phyloP scores from a whole-genome alignment of 2,113 vertebrate genomes.

The Peromyscus californicus region DNA sequence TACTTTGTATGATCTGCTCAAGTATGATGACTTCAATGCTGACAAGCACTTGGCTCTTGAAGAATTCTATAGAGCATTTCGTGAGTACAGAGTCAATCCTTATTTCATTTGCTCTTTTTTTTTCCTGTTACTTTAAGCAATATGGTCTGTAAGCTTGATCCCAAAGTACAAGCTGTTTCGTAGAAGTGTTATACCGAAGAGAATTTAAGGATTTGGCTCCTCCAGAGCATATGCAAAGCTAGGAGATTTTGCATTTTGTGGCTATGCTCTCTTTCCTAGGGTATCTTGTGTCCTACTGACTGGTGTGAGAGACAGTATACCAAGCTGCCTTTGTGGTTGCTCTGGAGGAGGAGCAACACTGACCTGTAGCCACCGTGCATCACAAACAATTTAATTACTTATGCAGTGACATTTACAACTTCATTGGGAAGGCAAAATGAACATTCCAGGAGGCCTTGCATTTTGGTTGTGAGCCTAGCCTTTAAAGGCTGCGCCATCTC shows the following conservation, averaged over 20 bases:
- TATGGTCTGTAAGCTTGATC: constrained; percentile 5
- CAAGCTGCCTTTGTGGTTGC: background rate
- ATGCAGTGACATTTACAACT: background rate
- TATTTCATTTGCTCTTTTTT: constrained; percentile 11
- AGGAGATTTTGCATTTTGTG: background rate
- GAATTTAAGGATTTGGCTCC: background rate
- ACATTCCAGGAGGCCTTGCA: background rate
- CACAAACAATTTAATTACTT: constrained; percentile 24
- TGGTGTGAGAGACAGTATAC: background rate
- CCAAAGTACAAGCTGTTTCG: constrained; percentile 35
- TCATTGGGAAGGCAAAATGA: background rate
- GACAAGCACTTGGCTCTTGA: constrained; percentile 94
- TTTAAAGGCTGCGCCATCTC: too few species aligned
- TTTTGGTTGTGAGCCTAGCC: too few species aligned
- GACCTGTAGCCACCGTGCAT: background rate
- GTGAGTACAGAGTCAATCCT: constrained; percentile 88
- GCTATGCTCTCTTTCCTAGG: background rate
- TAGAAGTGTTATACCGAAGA: background rate
- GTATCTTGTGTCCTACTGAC: background rate
- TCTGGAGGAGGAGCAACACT: background rate
- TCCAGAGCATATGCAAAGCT: background rate
- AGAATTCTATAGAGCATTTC: constrained; percentile 96
- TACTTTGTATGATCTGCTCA: constrained; percentile 95
- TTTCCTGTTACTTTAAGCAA: background rate
- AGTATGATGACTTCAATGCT: constrained; percentile 93